A percentile compares a stretch with the other conserved stretches of the same genome.
These are phyloP conservation scores for Oenanthe melanoleuca DNA, from an alignment of 2,113 vertebrate genomes.

Conservation along the genomic window DNA sequence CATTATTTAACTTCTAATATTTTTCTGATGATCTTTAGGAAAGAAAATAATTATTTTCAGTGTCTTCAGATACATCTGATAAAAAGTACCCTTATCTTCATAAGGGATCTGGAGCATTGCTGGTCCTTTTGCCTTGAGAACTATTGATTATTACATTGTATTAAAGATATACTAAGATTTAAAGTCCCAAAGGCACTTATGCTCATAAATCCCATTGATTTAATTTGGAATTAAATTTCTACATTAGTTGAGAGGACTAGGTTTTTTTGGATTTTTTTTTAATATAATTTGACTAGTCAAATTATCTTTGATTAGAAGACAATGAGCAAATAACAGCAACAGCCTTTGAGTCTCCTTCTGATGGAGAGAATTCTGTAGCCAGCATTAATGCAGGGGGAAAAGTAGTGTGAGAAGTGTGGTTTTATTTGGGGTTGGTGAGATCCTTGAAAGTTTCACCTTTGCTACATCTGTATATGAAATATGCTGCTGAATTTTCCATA, in stretches of 20 bases:
- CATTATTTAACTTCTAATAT: neutral
- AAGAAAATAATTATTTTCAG: neutral
- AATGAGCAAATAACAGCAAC: neutral
- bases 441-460: neutral
- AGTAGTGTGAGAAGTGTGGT: neutral
- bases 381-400: neutral
- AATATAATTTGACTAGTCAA: neutral
- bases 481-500: neutral
- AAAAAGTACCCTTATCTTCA: neutral
- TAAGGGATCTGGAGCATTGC: neutral
- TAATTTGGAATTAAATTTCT: conserved; percentile 15
- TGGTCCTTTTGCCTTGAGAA: neutral
- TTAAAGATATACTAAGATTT: conserved; percentile 28
- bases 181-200: neutral
- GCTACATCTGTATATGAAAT: neutral
- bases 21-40: neutral
- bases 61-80: neutral
- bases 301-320: conserved; percentile 21
- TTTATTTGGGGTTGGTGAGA: neutral
- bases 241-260: neutral
- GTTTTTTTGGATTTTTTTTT: neutral
- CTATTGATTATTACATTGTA: conserved; percentile 3
- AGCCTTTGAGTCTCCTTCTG: neutral
- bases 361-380: neutral
- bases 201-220: conserved; percentile 4